Evolutionary conservation across 2,888 invertebrate genomes (phyloP).

Genomic region (Aphidius colemani): DNA sequence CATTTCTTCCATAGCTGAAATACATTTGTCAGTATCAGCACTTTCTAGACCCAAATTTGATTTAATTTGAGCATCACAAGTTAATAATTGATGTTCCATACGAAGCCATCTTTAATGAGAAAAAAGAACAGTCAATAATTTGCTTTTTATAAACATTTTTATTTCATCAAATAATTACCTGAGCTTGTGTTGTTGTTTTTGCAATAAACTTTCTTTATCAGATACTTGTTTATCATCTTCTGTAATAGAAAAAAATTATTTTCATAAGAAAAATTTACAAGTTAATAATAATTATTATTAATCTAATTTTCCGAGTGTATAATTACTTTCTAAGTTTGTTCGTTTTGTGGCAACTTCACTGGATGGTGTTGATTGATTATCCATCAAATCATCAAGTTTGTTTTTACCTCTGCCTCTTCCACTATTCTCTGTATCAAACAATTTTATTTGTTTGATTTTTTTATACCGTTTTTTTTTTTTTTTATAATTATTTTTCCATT

Average conservation of each 20-base stretch:
- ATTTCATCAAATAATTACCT: constrained; percentile 41
- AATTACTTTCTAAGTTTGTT: constrained; percentile 50
- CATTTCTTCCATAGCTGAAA: constrained; percentile 71
- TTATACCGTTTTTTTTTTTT: background rate
- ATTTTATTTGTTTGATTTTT: constrained; percentile 19
- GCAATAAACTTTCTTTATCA: constrained; percentile 46
- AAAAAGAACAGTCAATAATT: background rate
- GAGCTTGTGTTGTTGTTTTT: constrained; percentile 62
- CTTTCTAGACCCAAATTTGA: constrained; percentile 69
- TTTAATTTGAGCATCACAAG: constrained; percentile 71
- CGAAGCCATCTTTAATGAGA: constrained; percentile 63
- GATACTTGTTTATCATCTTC: constrained; percentile 65
- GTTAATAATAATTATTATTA: background rate
- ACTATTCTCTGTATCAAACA: constrained; percentile 46
- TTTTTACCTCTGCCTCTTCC: constrained; percentile 46
- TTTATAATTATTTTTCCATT: background rate
- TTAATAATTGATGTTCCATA: constrained; percentile 69
- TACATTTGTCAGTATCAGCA: constrained; percentile 75
- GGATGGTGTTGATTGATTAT: constrained; percentile 46
- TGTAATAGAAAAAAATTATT: constrained; percentile 53
- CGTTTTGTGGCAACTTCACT: constrained; percentile 45
- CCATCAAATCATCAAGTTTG: constrained; percentile 51
- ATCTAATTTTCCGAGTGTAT: background rate
- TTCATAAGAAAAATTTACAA: background rate
- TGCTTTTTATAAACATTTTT: too few species aligned